A percentile compares a stretch with the other conserved stretches of the same genome.
These are phyloP conservation scores for Drosophila niveifrons DNA, from an alignment of 2,888 invertebrate genomes.

Conservation along the genomic window DNA sequence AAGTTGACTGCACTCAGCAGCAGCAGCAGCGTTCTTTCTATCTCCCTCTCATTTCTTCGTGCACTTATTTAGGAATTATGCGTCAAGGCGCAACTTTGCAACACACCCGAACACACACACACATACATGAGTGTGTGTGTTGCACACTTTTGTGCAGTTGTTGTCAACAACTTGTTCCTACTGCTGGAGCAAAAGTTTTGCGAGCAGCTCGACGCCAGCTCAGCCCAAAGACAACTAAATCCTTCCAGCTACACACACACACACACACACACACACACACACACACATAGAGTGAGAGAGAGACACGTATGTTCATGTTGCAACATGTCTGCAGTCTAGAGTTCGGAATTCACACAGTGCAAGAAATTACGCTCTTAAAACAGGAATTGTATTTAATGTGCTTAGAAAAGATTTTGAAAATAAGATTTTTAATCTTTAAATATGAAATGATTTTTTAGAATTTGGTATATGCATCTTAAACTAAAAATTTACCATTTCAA, in stretches of 20 bases:
- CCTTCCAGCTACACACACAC: constrained; percentile 38
- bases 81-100: constrained; percentile 61
- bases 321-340: constrained; percentile 23
- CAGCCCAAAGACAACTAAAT: constrained; percentile 46
- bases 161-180: constrained; percentile 59
- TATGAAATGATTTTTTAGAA: too few relatives aligned
- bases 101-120: constrained; percentile 7
- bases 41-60: neutral
- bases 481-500: too few relatives aligned
- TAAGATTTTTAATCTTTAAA: too few relatives aligned
- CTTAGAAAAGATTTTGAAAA: too few relatives aligned
- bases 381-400: neutral
- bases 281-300: neutral
- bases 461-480: too few relatives aligned
- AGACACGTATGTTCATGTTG: neutral
- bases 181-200: constrained; percentile 25
- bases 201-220: constrained; percentile 34
- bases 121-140: constrained; percentile 4
- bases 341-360: neutral
- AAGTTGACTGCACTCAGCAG: constrained; percentile 65
- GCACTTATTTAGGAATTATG: constrained; percentile 72
- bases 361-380: neutral
- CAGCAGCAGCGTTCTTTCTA: constrained; percentile 11
- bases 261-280: neutral
- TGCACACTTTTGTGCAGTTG: constrained; percentile 52